phyloP scores from a whole-genome alignment of 2,797 vertebrate species.

The Etheostoma perlongum region DNA sequence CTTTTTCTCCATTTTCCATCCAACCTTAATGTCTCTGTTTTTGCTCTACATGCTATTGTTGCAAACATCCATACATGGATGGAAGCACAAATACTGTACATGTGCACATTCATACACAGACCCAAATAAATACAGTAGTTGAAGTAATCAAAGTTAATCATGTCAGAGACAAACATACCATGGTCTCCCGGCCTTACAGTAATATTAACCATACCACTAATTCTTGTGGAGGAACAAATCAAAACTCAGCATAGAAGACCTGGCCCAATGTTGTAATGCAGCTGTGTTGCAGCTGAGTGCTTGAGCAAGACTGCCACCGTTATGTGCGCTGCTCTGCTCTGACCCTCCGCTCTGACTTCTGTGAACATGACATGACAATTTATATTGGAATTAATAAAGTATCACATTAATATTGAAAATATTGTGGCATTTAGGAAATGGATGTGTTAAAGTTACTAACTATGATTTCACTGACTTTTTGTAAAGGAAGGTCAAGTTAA shows the following conservation, averaged over 20 bases:
- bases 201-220: too few relatives aligned
- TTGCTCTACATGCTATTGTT: background rate
- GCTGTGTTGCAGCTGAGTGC: conserved; percentile 1
- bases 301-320: conserved; percentile 17
- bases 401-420: conserved; percentile 17
- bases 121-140: conserved; percentile 4
- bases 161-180: conserved; percentile 1
- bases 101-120: conserved; percentile 27
- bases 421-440: background rate
- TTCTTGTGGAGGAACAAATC: background rate
- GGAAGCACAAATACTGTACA: conserved; percentile 1
- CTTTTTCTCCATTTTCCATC: background rate
- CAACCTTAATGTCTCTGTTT: background rate
- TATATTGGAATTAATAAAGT: conserved; percentile 40
- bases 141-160: conserved; percentile 27
- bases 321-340: background rate
- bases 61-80: conserved; percentile 3
- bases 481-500: background rate
- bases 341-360: conserved; percentile 1
- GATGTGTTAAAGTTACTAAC: background rate
- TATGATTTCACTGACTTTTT: background rate
- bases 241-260: conserved; percentile 1
- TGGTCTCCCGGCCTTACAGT: background rate
- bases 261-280: background rate
- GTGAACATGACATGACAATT: conserved; percentile 13